These are phyloP conservation scores for Syncerus caffer DNA, from an alignment of 2,797 vertebrate species.

Conservation along the genomic window DNA sequence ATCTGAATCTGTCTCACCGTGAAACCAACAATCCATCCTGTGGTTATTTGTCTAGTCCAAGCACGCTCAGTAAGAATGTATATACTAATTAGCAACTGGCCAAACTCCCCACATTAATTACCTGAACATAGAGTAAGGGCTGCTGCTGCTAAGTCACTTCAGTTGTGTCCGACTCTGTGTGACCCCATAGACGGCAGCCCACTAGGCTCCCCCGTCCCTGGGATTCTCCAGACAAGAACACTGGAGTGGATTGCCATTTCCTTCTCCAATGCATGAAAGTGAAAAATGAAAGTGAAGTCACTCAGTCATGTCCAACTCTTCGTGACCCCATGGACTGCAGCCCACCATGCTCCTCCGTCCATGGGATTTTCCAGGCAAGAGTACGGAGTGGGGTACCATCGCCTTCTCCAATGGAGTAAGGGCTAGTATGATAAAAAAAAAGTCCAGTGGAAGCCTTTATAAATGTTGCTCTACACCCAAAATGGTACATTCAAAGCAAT, in stretches of 20 bases:
- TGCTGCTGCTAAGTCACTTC: neutral
- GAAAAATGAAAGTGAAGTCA: too few relatives aligned
- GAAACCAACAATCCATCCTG: neutral
- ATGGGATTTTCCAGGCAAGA: too few relatives aligned
- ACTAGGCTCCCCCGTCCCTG: too few relatives aligned
- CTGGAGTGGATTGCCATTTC: too few relatives aligned
- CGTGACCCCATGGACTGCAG: too few relatives aligned
- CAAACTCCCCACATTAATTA: neutral
- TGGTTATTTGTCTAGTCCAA: neutral
- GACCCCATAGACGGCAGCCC: too few relatives aligned
- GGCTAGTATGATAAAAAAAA: neutral
- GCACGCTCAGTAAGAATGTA: neutral
- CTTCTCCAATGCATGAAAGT: too few relatives aligned
- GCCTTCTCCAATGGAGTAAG: neutral
- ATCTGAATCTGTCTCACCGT: neutral
- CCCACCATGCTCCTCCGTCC: too few relatives aligned
- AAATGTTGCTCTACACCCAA: neutral
- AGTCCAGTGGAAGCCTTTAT: neutral
- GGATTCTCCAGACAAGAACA: too few relatives aligned
- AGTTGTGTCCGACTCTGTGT: too few relatives aligned
- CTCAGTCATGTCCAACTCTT: too few relatives aligned
- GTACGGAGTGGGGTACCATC: too few relatives aligned
- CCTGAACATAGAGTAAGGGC: neutral
- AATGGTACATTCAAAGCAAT: neutral
- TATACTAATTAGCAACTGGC: neutral